Evolutionary conservation across 2,888 invertebrate genomes (phyloP).

Genomic region (Caenorhabditis virilis): DNA sequence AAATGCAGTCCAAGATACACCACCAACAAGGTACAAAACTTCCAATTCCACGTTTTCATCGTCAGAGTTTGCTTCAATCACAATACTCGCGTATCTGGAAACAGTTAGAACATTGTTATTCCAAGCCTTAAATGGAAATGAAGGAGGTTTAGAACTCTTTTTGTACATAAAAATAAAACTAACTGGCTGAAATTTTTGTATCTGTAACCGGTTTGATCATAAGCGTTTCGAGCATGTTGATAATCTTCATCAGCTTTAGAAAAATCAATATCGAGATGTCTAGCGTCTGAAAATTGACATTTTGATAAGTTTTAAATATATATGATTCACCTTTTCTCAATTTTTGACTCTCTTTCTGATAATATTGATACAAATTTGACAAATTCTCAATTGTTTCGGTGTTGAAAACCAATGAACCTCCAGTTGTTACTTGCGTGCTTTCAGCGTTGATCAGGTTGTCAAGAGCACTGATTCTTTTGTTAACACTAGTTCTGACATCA

Average conservation of each 20-base stretch:
- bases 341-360: slow-evolving; percentile 17
- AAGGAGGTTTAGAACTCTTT: not conserved
- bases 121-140: not conserved
- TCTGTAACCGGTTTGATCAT: not conserved
- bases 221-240: not conserved
- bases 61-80: slow-evolving; percentile 19
- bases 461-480: slow-evolving; percentile 27
- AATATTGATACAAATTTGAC: slow-evolving; percentile 17
- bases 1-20: slow-evolving; percentile 51
- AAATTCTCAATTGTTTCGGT: slow-evolving; percentile 26
- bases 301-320: too few species aligned
- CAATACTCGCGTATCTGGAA: slow-evolving; percentile 17
- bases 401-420: slow-evolving; percentile 17
- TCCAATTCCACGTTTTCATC: slow-evolving; percentile 13
- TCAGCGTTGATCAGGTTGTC: slow-evolving; percentile 25
- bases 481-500: slow-evolving; percentile 18
- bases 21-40: slow-evolving; percentile 46
- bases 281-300: not conserved
- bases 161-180: too few species aligned
- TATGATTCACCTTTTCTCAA: slow-evolving; percentile 6
- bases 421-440: slow-evolving; percentile 17
- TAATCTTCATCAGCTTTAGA: not conserved
- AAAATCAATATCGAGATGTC: not conserved
- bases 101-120: not conserved
- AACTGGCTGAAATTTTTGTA: not conserved